Percentiles rank a stretch among this genome's conserved stretches.
Conservation (phyloP, 2,888 invertebrate species). For the Acanthococcus lagerstroemiae region DNA sequence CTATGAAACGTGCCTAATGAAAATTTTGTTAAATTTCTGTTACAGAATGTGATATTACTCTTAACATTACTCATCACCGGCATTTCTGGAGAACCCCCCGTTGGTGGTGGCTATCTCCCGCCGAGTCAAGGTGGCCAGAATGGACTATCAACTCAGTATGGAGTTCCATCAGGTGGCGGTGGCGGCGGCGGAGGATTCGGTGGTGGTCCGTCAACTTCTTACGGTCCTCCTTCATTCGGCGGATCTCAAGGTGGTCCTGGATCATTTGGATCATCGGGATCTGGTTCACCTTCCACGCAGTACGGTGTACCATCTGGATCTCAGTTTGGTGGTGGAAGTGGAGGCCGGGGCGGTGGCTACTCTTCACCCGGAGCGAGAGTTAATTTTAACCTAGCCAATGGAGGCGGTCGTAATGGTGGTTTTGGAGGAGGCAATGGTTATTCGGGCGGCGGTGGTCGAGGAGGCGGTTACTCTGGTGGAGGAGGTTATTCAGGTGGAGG, state of each 20-base stretch:
- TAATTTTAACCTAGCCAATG: no score
- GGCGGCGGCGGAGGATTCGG: not conserved
- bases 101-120: not conserved
- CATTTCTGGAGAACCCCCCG: constrained; percentile 8
- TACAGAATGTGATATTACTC: constrained; percentile 1
- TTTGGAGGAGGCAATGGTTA: not conserved
- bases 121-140: not conserved
- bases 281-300: constrained; percentile 1
- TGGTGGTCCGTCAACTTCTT: constrained; percentile 1
- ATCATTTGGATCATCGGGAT: not conserved
- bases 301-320: not conserved
- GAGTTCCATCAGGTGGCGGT: constrained; percentile 11
- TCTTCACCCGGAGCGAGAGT: not conserved
- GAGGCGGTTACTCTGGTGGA: constrained; percentile 12
- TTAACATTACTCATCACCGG: not conserved
- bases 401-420: not conserved
- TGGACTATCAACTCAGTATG: constrained; percentile 14
- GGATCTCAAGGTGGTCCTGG: not conserved
- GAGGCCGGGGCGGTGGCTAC: not conserved
- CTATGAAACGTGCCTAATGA: no score
- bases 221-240: constrained; percentile 2
- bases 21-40: not conserved
- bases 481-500: constrained; percentile 8
- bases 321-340: not conserved
- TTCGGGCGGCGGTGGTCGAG: not conserved